Evolutionary conservation across 2,113 vertebrate species (phyloP).

Genomic region (Sylvilagus bachmani): DNA sequence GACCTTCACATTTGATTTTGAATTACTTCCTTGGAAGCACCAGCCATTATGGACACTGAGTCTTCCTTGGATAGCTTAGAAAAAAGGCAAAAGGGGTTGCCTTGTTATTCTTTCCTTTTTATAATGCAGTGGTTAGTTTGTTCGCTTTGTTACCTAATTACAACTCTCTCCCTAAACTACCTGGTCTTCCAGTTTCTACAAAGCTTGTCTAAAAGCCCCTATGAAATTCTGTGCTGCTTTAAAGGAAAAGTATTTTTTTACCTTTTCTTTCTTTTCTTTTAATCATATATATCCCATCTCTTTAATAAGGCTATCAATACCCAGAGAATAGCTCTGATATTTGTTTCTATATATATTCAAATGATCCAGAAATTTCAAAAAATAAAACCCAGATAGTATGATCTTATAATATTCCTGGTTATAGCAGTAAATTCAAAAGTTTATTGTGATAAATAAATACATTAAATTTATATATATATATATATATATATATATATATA

Average conservation of each 20-base stretch:
- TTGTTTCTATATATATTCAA: not conserved
- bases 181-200: not conserved
- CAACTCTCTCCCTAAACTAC: not conserved
- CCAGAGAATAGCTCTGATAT: not conserved
- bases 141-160: not conserved
- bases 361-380: not conserved
- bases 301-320: not conserved
- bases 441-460: not conserved
- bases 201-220: not conserved
- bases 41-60: not conserved
- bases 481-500: not conserved
- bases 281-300: not conserved
- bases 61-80: not conserved
- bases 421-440: conserved; percentile 17
- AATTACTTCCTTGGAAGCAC: not conserved
- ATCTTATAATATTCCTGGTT: not conserved
- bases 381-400: not conserved
- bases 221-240: not conserved
- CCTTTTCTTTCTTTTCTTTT: not conserved
- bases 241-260: not conserved
- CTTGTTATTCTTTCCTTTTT: not conserved
- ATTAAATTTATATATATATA: not conserved
- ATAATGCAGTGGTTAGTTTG: not conserved
- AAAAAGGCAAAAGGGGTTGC: not conserved
- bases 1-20: not conserved